These are phyloP conservation scores for Casuarius casuarius DNA, from an alignment of 2,113 vertebrate genomes.

Conservation along the genomic window DNA sequence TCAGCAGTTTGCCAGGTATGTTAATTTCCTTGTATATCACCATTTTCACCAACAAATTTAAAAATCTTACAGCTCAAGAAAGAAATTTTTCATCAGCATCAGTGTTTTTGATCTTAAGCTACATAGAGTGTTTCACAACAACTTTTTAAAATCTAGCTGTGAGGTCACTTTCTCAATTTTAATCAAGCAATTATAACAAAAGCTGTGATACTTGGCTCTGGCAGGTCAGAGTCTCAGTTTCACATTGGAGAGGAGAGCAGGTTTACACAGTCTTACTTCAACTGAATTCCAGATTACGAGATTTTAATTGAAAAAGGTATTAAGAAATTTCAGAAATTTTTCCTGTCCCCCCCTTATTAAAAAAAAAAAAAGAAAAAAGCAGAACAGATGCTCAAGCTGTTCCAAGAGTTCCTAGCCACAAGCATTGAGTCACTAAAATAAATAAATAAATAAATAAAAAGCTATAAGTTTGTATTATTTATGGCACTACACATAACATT, in stretches of 20 bases:
- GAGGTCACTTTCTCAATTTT: conserved; percentile 14
- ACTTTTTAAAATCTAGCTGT: not conserved
- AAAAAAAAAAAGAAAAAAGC: no score
- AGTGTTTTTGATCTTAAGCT: not conserved
- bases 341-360: not conserved
- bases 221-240: conserved; percentile 31
- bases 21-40: conserved; percentile 2
- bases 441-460: not conserved
- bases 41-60: not conserved
- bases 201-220: not conserved
- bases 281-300: not conserved
- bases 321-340: not conserved
- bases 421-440: conserved; percentile 29
- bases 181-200: conserved; percentile 29
- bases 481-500: not conserved
- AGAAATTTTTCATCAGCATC: conserved; percentile 14
- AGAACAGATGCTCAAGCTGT: conserved; percentile 51
- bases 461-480: not conserved
- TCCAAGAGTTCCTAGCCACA: conserved; percentile 36
- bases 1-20: not conserved
- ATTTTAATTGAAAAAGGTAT: conserved; percentile 3
- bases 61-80: not conserved
- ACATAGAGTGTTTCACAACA: not conserved
- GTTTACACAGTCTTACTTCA: not conserved
- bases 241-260: not conserved